Base-by-base conservation (phyloP, 1,140 invertebrate species). In the Zophobas atratus region DNA sequence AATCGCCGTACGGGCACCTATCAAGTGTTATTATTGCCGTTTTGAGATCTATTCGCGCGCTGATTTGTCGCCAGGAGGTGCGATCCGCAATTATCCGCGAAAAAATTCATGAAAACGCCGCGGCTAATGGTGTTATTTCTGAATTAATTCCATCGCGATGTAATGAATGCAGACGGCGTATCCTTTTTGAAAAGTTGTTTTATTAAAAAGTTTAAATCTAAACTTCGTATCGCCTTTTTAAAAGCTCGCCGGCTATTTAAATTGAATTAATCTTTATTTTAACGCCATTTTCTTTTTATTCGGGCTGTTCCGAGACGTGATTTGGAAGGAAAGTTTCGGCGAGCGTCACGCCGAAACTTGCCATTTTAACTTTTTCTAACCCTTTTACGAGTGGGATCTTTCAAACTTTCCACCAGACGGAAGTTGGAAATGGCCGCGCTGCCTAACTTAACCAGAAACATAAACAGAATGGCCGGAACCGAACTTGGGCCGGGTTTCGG, bases 181-280 rank as follows among this genome's bases (percentile, higher is more conserved):
- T 73, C 60, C 48, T 73, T 73, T 72, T 75, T 46, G 34, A 75
- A 78, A 78, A 75, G 70, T 70, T 75, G 72, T 63, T 74, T 63
- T 75, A 75, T 75, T 70, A 78, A 78, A 73, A 78, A 78, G 72
- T 78, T 78, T 78, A 75, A 51, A 78, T 78, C 75, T 51, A 78
- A 78, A 75, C 63, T 75, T 75, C 63, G 55, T 48, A 53, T 70
- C 49, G 70, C 49, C 43, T 57, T 67, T 72, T 72, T 72, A 74
- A 63, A 63, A 72, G 71, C 73, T 57, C 75, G 38, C 6, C 57
- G 73, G 72, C 70, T 70, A 78, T 78, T 78, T 78, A 78, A 78
- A 78, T 75, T 73, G 67, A 78, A 78, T 78, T 78, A 78, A 78
- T 78, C 77, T 78, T 78, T 73, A 78, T 78, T 78, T 78, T 78